Evolutionary conservation across 2,797 vertebrate species (phyloP).

Genomic region (Acanthiza pusilla): DNA sequence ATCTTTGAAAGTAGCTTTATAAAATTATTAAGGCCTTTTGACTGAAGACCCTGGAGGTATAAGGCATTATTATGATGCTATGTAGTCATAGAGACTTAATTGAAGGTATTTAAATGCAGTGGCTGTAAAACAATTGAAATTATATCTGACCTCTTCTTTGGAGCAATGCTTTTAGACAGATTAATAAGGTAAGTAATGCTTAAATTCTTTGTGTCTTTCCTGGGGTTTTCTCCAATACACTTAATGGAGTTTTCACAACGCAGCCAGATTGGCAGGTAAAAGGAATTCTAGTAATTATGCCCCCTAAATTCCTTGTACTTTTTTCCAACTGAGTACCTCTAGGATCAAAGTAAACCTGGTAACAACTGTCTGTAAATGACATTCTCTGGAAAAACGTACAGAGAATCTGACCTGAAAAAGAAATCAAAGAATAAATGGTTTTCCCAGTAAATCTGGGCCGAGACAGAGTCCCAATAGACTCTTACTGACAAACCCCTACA

Average conservation of each 20-base stretch:
- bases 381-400: background rate
- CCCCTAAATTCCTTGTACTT: background rate
- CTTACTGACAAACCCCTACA: background rate
- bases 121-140: slow-evolving; percentile 12
- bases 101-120: background rate
- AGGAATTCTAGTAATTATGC: background rate
- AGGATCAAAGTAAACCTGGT: background rate
- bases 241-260: background rate
- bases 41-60: background rate
- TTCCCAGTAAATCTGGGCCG: background rate
- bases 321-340: background rate
- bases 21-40: background rate
- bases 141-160: background rate
- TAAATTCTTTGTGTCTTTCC: background rate
- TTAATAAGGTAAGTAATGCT: background rate
- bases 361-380: background rate
- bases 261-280: background rate
- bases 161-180: background rate
- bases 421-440: background rate
- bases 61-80: background rate
- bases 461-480: background rate
- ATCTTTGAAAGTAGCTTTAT: background rate
- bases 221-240: background rate
- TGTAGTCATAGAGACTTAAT: background rate
- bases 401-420: background rate